Evolutionary conservation across 2,888 invertebrate species (phyloP).

Genomic region (Pandemis cinnamomeana): DNA sequence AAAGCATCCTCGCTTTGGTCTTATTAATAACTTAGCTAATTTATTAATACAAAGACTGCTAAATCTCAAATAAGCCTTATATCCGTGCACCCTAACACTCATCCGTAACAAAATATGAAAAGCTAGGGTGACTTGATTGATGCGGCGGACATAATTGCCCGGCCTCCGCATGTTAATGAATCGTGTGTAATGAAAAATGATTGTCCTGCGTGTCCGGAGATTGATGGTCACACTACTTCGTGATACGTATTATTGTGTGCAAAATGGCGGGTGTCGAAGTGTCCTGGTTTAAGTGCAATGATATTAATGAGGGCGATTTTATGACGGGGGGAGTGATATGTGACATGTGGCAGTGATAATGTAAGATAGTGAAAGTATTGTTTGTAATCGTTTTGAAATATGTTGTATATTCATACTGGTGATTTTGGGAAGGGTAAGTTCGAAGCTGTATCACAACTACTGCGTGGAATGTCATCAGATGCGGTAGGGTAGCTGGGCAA

Average conservation of each 20-base stretch:
- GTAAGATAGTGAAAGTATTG: slow-evolving; percentile 14
- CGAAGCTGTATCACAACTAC: background rate
- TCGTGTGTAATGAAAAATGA: slow-evolving; percentile 82
- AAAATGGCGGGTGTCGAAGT: slow-evolving; percentile 42
- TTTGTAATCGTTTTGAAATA: slow-evolving; percentile 14
- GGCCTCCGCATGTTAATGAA: slow-evolving; percentile 79
- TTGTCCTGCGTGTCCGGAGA: slow-evolving; percentile 54
- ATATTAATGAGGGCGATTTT: slow-evolving; percentile 32
- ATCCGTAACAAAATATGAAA: slow-evolving; percentile 67
- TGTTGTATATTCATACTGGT: background rate
- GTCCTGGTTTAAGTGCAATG: slow-evolving; percentile 36
- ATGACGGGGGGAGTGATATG: slow-evolving; percentile 28
- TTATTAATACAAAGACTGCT: slow-evolving; percentile 1
- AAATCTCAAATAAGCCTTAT: slow-evolving; percentile 34
- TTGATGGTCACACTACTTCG: slow-evolving; percentile 67
- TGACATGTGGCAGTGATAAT: slow-evolving; percentile 3
- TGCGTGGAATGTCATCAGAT: too few species aligned
- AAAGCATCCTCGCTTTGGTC: background rate
- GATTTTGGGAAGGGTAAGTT: background rate
- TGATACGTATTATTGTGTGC: slow-evolving; percentile 56
- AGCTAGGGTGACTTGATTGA: slow-evolving; percentile 75
- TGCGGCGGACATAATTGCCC: slow-evolving; percentile 78
- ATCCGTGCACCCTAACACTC: slow-evolving; percentile 41
- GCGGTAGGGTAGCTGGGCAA: too few species aligned
- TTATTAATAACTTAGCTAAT: slow-evolving; percentile 1